Evolutionary conservation across 2,888 invertebrate genomes (phyloP).

Genomic region (Temnothorax rugatulus): DNA sequence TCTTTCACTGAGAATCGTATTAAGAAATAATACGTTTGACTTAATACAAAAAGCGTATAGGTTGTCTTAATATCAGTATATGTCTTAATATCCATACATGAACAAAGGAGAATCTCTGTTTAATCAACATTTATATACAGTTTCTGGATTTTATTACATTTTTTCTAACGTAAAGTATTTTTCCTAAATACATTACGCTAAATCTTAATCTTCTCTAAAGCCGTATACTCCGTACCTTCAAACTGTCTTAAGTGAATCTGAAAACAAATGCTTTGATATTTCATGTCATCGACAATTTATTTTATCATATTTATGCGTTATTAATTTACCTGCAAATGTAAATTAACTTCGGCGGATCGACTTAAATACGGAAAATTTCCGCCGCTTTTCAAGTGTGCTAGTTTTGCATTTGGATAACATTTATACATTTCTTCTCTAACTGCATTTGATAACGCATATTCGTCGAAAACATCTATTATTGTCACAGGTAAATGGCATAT

Average conservation of each 20-base stretch:
- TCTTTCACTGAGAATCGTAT: background rate
- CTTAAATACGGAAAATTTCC: conserved; percentile 97
- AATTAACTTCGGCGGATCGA: conserved; percentile 95
- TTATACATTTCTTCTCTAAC: conserved; percentile 94
- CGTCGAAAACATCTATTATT: conserved; percentile 96
- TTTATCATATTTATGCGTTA: background rate
- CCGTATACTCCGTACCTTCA: conserved; percentile 88
- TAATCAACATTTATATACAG: conserved; percentile 22
- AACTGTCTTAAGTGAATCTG: conserved; percentile 92
- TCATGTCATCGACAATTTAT: background rate
- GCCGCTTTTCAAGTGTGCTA: conserved; percentile 95
- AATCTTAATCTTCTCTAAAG: conserved; percentile 86
- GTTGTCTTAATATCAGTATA: background rate
- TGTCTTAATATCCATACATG: background rate
- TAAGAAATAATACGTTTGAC: conserved; percentile 17
- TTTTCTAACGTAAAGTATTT: background rate
- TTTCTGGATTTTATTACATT: background rate
- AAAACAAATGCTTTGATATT: conserved; percentile 75
- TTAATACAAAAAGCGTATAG: background rate
- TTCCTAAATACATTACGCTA: conserved; percentile 24
- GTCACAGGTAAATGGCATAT: conserved; percentile 91
- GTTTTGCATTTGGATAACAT: conserved; percentile 94
- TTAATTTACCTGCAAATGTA: conserved; percentile 92
- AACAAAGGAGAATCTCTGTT: background rate
- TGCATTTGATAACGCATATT: conserved; percentile 92